Conservation (phyloP, 2,113 vertebrate species). For the Apeltes quadracus region DNA sequence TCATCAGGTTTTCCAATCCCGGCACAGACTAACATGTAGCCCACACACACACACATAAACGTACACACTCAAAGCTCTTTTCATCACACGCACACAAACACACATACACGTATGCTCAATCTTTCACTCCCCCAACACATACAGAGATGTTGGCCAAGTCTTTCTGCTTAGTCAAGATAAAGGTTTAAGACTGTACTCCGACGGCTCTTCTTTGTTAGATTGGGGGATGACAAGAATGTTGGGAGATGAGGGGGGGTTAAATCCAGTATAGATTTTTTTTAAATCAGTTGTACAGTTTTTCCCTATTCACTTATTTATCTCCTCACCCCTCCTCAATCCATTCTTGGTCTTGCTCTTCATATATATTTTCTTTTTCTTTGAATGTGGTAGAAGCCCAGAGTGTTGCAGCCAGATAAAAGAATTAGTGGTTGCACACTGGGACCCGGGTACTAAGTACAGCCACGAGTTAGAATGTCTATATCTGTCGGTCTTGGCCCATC, state of each 20-base stretch:
- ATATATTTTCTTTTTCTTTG: slow-evolving; percentile 68
- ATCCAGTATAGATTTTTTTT: slow-evolving; percentile 91
- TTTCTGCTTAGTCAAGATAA: slow-evolving; percentile 99
- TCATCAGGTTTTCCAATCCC: slow-evolving; percentile 62
- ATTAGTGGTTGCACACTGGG: slow-evolving; percentile 94
- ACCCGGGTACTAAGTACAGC: slow-evolving; percentile 88
- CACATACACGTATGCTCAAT: slow-evolving; percentile 4
- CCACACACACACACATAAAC: slow-evolving; percentile 35
- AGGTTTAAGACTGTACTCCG: slow-evolving; percentile 98
- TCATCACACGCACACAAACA: slow-evolving; percentile 4
- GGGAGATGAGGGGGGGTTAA: slow-evolving; percentile 65
- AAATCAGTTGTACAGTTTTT: slow-evolving; percentile 90
- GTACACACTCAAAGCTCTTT: slow-evolving; percentile 6
- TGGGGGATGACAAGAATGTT: slow-evolving; percentile 20
- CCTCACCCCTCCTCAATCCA: slow-evolving; percentile 3
- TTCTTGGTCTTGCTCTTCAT: slow-evolving; percentile 59
- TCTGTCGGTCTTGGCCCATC: slow-evolving; percentile 97
- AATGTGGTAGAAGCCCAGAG: slow-evolving; percentile 96
- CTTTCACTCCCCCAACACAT: slow-evolving; percentile 41
- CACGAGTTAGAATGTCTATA: slow-evolving; percentile 98
- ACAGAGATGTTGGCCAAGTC: slow-evolving; percentile 88
- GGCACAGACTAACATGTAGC: slow-evolving; percentile 32
- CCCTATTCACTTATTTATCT: slow-evolving; percentile 80
- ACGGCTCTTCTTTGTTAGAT: slow-evolving; percentile 87
- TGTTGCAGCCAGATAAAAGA: slow-evolving; percentile 99